A percentile compares a stretch with the other conserved stretches of the same genome.
Evolutionary conservation across 2,888 invertebrate species (phyloP).

Genomic region (Ophonus ardosiacus): DNA sequence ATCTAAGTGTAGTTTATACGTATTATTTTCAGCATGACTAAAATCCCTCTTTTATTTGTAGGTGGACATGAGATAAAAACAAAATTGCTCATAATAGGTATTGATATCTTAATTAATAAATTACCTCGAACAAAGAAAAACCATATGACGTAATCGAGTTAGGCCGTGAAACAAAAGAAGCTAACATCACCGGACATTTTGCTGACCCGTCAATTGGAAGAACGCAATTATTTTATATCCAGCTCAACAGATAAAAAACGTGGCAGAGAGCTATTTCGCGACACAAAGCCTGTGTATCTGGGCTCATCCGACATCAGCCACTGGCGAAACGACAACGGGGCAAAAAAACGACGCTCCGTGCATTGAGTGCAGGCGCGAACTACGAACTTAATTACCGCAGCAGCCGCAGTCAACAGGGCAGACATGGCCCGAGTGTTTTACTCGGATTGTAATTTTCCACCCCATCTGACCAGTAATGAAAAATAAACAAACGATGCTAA

Average conservation of each 20-base stretch:
- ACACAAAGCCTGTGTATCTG: constrained; percentile 38
- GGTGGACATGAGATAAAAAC: background rate
- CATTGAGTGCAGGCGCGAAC: constrained; percentile 28
- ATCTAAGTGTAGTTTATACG: too few relatives aligned
- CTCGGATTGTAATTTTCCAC: constrained; percentile 28
- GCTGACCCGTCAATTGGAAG: constrained; percentile 38
- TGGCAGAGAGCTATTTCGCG: constrained; percentile 32
- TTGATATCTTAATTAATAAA: background rate
- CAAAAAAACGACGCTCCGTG: constrained; percentile 12
- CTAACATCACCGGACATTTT: constrained; percentile 20
- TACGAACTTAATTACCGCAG: constrained; percentile 27
- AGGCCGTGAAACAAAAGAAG: constrained; percentile 16
- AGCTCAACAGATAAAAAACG: constrained; percentile 38
- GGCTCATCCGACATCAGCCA: constrained; percentile 16
- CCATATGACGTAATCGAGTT: constrained; percentile 16
- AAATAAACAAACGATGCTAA: constrained; percentile 38
- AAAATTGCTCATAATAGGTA: background rate
- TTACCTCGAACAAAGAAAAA: background rate
- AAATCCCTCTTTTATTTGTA: background rate
- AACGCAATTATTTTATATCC: constrained; percentile 44
- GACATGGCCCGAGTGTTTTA: background rate
- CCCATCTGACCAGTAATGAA: constrained; percentile 40
- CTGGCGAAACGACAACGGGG: too few relatives aligned
- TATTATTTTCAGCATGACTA: too few relatives aligned
- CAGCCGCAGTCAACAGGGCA: constrained; percentile 20